Conservation (phyloP, 2,797 vertebrate genomes). For the Masticophis lateralis region DNA sequence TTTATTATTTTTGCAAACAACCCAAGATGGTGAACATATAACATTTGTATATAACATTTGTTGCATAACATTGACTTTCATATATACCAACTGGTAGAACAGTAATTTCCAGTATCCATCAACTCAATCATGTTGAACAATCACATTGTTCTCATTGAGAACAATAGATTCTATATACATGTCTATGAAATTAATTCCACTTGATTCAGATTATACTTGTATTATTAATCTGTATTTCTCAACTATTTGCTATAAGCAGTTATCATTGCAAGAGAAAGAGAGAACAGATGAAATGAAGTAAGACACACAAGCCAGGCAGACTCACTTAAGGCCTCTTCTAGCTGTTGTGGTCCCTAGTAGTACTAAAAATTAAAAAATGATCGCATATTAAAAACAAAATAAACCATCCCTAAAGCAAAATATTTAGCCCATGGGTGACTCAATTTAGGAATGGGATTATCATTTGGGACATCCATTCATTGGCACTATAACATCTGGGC, state of each 20-base stretch:
- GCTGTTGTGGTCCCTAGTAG: neutral
- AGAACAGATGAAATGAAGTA: neutral
- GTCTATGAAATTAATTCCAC: neutral
- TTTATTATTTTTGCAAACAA: too few relatives aligned
- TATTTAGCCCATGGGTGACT: neutral
- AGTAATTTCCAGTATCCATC: neutral
- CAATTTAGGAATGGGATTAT: neutral
- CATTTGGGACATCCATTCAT: neutral
- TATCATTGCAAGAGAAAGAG: neutral
- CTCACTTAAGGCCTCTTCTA: neutral
- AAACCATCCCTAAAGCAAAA: neutral
- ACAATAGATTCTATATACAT: neutral
- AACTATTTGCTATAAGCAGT: neutral
- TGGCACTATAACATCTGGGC: neutral
- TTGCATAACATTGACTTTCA: neutral
- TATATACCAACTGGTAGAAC: neutral
- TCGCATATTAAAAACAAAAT: neutral
- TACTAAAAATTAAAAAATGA: neutral
- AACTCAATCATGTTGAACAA: neutral
- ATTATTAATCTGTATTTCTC: neutral
- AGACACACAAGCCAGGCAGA: neutral
- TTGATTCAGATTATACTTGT: neutral
- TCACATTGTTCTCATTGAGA: neutral
- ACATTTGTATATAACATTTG: too few relatives aligned
- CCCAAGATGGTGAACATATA: too few relatives aligned